Base-by-base conservation (phyloP, 1,140 invertebrate genomes). In the Leucophenga varia region DNA sequence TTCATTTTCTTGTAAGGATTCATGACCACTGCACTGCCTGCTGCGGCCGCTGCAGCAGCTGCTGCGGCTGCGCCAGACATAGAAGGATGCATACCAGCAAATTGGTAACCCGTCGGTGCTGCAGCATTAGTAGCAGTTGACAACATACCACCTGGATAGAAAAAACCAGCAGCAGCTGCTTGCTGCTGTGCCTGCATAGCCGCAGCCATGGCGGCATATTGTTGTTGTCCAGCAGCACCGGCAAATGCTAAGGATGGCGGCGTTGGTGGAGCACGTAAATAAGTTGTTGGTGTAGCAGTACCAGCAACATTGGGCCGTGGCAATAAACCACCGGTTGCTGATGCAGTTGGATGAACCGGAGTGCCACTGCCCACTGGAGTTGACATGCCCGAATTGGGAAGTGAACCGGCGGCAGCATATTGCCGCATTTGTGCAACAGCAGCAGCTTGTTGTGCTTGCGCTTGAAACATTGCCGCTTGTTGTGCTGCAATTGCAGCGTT, bases 1-100 rank as follows among this genome's bases (percentile, higher is more conserved):
- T 90, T 90, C 83, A 90, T 87, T 78, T 91, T 90, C 77, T 91
- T 91, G 75, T 88, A 90, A 18, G 88, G 88, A 63, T 89, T 89
- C 68, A 87, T 78, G 13, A 84, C 82, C 39, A 87, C 84, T 19
- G 83, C 76, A 39, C 80, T 77, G n/a, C 79, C 78, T 2, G 79
- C 77, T 1, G 75, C 63, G 3, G 76, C 43, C 50, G 65, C 59
- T n/a, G 67, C 59, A 12, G 60, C 60, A 4, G 59, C 67, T 17
- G 44, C 34, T 0, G 65, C 58, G 1, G 59, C 59, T 7, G 54
- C 47, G 12, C 57, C 52, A n/a, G 20, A 28, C 14, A 20, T 20
- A 7, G 22, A 44, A 22, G 3, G 59, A 54, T 18, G 64, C 57
- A n/a, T n/a, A n/a, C n/a, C n/a, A 14, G 69, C 59, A 16, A 57